A percentile compares a stretch with the other conserved stretches of the same genome.
These are phyloP conservation scores for Thermophis baileyi DNA, from an alignment of 2,113 vertebrate genomes.

Conservation along the genomic window DNA sequence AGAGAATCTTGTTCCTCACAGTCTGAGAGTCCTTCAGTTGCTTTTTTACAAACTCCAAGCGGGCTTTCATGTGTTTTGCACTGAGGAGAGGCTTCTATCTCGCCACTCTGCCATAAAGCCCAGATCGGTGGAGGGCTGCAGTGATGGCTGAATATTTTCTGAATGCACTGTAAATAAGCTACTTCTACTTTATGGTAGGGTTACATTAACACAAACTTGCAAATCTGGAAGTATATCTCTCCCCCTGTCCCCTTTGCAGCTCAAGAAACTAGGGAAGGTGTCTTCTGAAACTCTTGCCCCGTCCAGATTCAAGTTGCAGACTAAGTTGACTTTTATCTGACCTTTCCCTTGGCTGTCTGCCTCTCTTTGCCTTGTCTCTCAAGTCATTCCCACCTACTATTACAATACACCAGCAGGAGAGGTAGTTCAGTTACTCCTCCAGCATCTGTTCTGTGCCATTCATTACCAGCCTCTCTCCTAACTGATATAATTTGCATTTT, in stretches of 20 bases:
- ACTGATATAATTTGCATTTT: neutral
- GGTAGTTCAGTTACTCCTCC: neutral
- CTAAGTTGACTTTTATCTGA: neutral
- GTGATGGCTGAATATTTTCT: neutral
- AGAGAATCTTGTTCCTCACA: neutral
- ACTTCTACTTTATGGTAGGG: neutral
- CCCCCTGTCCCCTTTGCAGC: neutral
- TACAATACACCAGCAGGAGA: neutral
- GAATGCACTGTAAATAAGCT: neutral
- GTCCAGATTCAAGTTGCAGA: neutral
- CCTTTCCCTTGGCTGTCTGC: neutral
- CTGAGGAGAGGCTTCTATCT: neutral
- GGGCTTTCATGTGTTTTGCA: neutral
- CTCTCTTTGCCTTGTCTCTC: neutral
- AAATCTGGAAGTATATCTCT: neutral
- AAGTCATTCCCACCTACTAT: neutral
- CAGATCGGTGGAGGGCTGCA: neutral
- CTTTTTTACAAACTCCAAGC: neutral
- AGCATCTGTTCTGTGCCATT: neutral
- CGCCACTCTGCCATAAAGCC: neutral
- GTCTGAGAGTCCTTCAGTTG: neutral
- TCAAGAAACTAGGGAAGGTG: neutral
- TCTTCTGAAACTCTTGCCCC: neutral
- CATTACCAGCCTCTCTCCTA: neutral
- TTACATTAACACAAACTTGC: neutral